A percentile compares a stretch with the other conserved stretches of the same genome.
Evolutionary conservation across 2,888 invertebrate genomes (phyloP).

Genomic region (Drosophila formosana): DNA sequence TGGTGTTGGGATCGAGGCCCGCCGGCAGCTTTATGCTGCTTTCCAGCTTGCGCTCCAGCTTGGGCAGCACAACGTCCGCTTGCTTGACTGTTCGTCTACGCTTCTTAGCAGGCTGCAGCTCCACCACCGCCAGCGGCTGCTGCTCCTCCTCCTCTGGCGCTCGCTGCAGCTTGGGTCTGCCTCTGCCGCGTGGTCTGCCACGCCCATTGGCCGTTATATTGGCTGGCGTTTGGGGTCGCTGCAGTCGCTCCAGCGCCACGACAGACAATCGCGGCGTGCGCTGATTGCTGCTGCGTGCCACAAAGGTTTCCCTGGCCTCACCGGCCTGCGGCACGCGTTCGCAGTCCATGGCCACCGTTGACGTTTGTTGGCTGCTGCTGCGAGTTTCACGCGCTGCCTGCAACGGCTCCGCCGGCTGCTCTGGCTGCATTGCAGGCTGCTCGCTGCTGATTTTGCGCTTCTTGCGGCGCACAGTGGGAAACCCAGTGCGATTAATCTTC

Average conservation of each 20-base stretch:
- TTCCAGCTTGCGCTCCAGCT: conserved; percentile 45
- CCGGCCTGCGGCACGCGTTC: conserved; percentile 90
- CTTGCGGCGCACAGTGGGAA: conserved; percentile 93
- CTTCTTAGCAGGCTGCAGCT: conserved; percentile 26
- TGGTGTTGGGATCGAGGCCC: conserved; percentile 81
- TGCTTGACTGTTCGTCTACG: conserved; percentile 54
- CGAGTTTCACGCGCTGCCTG: conserved; percentile 50
- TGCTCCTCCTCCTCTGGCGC: conserved; percentile 27
- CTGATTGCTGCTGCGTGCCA: conserved; percentile 86
- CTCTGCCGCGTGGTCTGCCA: conserved; percentile 51
- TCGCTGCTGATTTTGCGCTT: conserved; percentile 87
- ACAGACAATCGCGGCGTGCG: conserved; percentile 87
- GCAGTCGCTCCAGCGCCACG: conserved; percentile 88
- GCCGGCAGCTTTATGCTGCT: conserved; percentile 75
- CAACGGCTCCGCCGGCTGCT: neutral
- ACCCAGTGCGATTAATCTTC: conserved; percentile 94
- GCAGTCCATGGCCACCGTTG: conserved; percentile 82
- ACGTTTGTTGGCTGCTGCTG: conserved; percentile 44
- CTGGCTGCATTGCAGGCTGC: conserved; percentile 24
- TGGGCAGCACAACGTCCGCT: neutral
- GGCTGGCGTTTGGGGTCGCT: conserved; percentile 83
- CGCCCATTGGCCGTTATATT: conserved; percentile 18
- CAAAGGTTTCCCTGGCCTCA: conserved; percentile 89
- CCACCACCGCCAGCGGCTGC: conserved; percentile 15
- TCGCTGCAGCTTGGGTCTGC: conserved; percentile 32